Evolutionary conservation across 2,888 invertebrate species (phyloP).

Genomic region (Philaethria dido): DNA sequence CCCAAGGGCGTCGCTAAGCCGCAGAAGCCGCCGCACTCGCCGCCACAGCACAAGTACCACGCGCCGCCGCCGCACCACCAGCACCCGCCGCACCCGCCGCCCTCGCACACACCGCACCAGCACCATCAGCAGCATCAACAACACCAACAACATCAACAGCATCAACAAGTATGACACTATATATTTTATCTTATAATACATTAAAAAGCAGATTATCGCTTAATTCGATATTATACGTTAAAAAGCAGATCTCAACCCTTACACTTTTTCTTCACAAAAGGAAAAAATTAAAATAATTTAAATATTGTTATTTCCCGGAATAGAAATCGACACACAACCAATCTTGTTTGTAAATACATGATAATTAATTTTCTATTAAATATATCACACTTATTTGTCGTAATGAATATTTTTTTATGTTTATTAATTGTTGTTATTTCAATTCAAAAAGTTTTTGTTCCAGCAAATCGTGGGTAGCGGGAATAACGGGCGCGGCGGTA

Average conservation of each 20-base stretch:
- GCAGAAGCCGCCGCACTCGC: constrained; percentile 76
- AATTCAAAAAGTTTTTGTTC: constrained; percentile 29
- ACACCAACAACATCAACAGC: constrained; percentile 53
- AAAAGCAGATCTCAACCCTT: too few relatives aligned
- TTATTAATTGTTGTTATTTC: constrained; percentile 6
- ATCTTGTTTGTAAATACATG: too few relatives aligned
- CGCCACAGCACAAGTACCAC: constrained; percentile 79
- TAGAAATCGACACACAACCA: too few relatives aligned
- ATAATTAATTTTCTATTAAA: too few relatives aligned
- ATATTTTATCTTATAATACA: background rate
- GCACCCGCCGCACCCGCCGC: constrained; percentile 63
- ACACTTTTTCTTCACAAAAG: too few relatives aligned
- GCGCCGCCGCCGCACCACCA: constrained; percentile 68
- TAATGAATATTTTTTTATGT: background rate
- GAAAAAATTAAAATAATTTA: too few relatives aligned
- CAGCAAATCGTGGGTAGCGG: constrained; percentile 70
- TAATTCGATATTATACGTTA: too few relatives aligned
- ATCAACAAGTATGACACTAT: constrained; percentile 49
- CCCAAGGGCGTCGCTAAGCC: constrained; percentile 70
- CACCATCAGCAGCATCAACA: constrained; percentile 51
- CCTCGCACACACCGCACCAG: constrained; percentile 65
- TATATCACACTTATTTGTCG: background rate
- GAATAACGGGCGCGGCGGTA: constrained; percentile 64
- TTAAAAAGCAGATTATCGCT: too few relatives aligned
- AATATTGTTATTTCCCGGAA: too few relatives aligned